Percentiles rank a stretch among this genome's conserved stretches.
Evolutionary conservation across 2,888 invertebrate genomes (phyloP).

Genomic region (Sepiola atlantica): DNA sequence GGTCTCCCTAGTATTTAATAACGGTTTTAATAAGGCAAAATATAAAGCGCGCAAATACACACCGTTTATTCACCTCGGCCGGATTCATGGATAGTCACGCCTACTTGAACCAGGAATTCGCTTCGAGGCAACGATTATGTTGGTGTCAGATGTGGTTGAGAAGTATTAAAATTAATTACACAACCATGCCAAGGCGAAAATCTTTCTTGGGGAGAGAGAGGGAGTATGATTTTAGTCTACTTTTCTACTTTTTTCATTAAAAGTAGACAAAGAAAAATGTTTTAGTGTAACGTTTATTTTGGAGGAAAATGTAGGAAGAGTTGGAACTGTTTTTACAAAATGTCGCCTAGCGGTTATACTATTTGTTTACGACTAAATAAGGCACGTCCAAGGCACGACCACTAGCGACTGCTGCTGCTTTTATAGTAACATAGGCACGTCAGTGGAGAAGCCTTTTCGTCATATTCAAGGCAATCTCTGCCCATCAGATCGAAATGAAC

Average conservation of each 20-base stretch:
- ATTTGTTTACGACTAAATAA: no score
- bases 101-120: neutral
- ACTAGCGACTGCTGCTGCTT: no score
- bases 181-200: neutral
- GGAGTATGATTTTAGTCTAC: neutral
- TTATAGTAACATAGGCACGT: no score
- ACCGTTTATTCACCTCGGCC: neutral
- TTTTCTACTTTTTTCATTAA: neutral
- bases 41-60: no score
- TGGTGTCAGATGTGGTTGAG: neutral
- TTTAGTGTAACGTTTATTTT: neutral
- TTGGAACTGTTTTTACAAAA: no score
- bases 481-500: no score
- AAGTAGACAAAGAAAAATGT: neutral
- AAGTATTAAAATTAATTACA: constrained; percentile 32
- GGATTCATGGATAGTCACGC: neutral
- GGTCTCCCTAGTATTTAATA: no score
- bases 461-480: no score
- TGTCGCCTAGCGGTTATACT: no score
- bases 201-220: neutral
- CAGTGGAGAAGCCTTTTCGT: no score
- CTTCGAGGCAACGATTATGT: neutral
- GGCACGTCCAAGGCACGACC: no score
- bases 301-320: neutral
- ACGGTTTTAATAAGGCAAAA: no score